These are phyloP conservation scores for Nothoprocta pentlandii DNA, from an alignment of 2,113 vertebrate genomes.

Conservation along the genomic window DNA sequence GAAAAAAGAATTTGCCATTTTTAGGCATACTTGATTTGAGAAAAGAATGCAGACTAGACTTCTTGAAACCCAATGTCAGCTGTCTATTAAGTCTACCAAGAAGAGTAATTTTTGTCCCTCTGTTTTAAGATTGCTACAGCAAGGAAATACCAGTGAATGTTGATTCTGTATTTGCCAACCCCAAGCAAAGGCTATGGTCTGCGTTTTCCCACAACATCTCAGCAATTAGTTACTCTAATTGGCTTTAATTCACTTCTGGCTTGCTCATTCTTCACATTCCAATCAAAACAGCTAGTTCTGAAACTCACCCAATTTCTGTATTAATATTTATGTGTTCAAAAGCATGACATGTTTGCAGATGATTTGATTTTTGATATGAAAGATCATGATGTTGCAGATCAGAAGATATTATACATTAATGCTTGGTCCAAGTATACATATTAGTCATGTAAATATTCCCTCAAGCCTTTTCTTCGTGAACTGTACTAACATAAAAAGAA, in stretches of 20 bases:
- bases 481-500: neutral
- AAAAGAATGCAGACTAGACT: neutral
- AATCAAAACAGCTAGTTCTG: slow-evolving; percentile 6
- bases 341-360: slow-evolving; percentile 4
- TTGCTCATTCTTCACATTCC: slow-evolving; percentile 23
- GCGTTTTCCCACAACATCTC: slow-evolving; percentile 1
- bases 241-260: slow-evolving; percentile 2
- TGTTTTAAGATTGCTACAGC: neutral
- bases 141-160: neutral
- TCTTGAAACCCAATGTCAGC: neutral
- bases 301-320: neutral
- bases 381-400: slow-evolving; percentile 5
- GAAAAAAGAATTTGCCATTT: neutral
- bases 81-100: neutral
- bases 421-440: neutral
- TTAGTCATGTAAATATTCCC: slow-evolving; percentile 11
- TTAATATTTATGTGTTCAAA: neutral
- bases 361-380: neutral
- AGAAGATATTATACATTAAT: neutral
- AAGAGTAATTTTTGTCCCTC: neutral
- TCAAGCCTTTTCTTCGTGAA: neutral
- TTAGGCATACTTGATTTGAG: neutral
- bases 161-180: neutral
- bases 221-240: slow-evolving; percentile 38
- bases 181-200: neutral